These are phyloP conservation scores for Lasioglossum figueresi DNA, from an alignment of 2,888 invertebrate genomes.

Conservation along the genomic window DNA sequence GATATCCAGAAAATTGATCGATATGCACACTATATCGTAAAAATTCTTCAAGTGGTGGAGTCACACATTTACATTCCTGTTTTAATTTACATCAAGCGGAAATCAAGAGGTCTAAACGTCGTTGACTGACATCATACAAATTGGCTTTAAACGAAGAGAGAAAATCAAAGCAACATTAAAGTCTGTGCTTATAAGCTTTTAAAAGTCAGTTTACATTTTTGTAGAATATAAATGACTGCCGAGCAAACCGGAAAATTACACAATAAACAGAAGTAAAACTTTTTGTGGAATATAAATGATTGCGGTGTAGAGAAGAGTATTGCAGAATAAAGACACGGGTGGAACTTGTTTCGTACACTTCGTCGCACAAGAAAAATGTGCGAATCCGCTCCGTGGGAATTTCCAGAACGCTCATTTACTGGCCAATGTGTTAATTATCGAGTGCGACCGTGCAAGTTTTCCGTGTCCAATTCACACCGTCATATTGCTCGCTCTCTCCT, in stretches of 20 bases:
- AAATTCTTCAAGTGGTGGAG: not conserved
- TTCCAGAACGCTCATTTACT: not conserved
- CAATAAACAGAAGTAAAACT: not conserved
- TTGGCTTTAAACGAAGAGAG: not conserved
- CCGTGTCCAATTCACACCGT: constrained; percentile 14
- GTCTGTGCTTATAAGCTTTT: not conserved
- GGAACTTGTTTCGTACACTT: not conserved
- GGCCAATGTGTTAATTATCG: constrained; percentile 10
- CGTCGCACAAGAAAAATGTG: not conserved
- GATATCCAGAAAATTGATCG: no score
- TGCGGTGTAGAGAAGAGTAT: not conserved
- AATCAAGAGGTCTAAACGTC: not conserved
- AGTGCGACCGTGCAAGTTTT: not conserved
- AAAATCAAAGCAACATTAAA: not conserved
- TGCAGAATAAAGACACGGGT: not conserved
- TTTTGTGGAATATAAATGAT: not conserved
- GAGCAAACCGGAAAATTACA: not conserved
- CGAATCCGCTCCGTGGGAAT: not conserved
- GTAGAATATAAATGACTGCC: not conserved
- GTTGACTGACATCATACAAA: not conserved
- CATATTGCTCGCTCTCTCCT: not conserved
- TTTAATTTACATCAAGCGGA: not conserved
- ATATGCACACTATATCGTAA: not conserved
- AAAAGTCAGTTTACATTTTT: not conserved
- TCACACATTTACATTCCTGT: not conserved